These are phyloP conservation scores for Aethina tumida DNA, from an alignment of 1,140 invertebrate genomes.

Conservation along the genomic window DNA sequence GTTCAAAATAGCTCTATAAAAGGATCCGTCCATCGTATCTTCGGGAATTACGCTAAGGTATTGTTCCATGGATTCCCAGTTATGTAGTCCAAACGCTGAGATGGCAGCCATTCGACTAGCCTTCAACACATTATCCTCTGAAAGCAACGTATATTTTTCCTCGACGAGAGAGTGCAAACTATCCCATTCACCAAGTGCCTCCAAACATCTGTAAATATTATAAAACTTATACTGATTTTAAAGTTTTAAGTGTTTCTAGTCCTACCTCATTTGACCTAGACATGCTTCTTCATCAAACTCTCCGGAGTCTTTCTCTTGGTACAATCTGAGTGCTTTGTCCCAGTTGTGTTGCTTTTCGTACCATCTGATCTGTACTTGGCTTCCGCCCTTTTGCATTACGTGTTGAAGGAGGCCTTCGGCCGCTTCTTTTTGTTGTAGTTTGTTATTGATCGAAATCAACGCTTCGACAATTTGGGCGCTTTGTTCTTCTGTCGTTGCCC, in stretches of 20 bases:
- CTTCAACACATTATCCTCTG: conserved; percentile 60
- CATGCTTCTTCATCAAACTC: conserved; percentile 67
- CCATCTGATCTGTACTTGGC: conserved; percentile 82
- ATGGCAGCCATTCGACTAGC: conserved; percentile 89
- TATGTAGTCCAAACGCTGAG: conserved; percentile 86
- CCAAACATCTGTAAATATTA: conserved; percentile 43
- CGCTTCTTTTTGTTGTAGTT: conserved; percentile 95
- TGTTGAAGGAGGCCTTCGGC: conserved; percentile 86
- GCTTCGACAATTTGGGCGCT: conserved; percentile 82
- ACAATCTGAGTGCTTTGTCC: conserved; percentile 89
- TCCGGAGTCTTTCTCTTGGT: conserved; percentile 51
- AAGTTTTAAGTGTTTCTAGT: too few relatives aligned
- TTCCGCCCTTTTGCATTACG: conserved; percentile 69
- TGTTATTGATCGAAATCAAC: conserved; percentile 96
- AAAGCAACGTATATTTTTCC: conserved; percentile 62
- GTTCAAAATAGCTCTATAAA: conserved; percentile 89
- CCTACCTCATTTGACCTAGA: conserved; percentile 90
- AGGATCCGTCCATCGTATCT: conserved; percentile 88
- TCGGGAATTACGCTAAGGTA: conserved; percentile 79
- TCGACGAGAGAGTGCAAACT: conserved; percentile 70
- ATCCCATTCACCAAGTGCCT: conserved; percentile 95
- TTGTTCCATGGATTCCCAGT: conserved; percentile 87
- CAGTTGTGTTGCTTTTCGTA: conserved; percentile 99
- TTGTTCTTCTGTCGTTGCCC: conserved; percentile 28
- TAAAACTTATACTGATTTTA: conserved; percentile 3